Base-by-base conservation (phyloP, 2,888 invertebrate genomes). In the Acleris emargana region DNA sequence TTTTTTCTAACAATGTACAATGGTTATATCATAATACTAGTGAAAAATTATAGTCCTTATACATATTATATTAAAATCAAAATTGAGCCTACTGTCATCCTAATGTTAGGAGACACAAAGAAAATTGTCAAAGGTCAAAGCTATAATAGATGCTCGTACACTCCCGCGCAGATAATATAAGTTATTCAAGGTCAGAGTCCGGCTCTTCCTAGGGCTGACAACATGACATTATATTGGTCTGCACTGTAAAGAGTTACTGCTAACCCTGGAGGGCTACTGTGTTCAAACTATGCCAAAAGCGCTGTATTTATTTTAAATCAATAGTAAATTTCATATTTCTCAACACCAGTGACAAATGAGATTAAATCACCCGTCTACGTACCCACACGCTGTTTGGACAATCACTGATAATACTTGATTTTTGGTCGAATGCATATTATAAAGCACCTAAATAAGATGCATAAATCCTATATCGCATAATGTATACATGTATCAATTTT, bases 381-480 rank as follows among this genome's bases (percentile, higher is more conserved):
- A 45, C 45, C n/a, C 17, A 43, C 45, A 45, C 45, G 6, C 16
- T 42, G 18, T 11, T 18, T 53, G 38, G 58, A 54, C 25, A 50
- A 42, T 25, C n/a, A 51, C 16, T 50, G 43, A 55, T 64, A 64
- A 64, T 64, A 64, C 64, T 60, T 59, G 13, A 17, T 55, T 54
- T 60, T 64, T 64, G 64, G 64, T 49, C 59, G 20, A 43, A 64
- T 32, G 59, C 59, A 59, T 54, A 50, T 18, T 57, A 58, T 17
- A 43, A 55, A 54, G 54, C 53, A 59, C 50, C 64, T 49, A 22
- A 43, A 32, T 5, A 18, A n/a, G 64, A 59, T 54, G 64, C 59
- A 55, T 43, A 42, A 58, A 28, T 49, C 18, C 53, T 64, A 54
- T 47, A 53, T 58, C 16, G 38, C 52, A 62, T 55, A 63, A 38